Evolutionary conservation across 2,888 invertebrate species (phyloP), one percentile per base, ranked within the genome.

Genomic region (Eubasilissa splendida): DNA sequence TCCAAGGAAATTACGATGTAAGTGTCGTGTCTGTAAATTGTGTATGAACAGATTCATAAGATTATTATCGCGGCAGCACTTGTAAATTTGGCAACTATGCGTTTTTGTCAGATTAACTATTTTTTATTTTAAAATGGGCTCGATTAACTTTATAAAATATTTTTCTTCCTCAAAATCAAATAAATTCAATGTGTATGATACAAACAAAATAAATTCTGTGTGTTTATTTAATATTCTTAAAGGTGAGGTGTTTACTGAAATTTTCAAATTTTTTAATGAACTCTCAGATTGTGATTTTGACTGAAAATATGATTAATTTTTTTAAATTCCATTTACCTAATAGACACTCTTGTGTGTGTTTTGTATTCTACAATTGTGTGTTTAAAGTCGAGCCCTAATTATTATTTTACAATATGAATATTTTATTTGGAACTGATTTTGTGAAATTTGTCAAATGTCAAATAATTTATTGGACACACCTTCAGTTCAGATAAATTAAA

Each of bases 401-500:
- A n/a, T 58, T 58, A 65, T 65, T 31, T 31, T 33, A 56, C 22
- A 33, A 31, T 10, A 56, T 73, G 70, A 70, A 70, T 70, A 60
- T 56, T 50, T 73, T 73, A 73, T 73, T 73, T 73, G 33, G 56
- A 73, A 73, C 71, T 73, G 58, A 70, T 53, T n/a, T 68, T 53
- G 42, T 33, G n/a, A 31, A 33, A 65, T 65, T 56, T 73, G 31
- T 68, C 33, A 50, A 68, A 68, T 68, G 52, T 68, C 68, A 42
- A n/a, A 68, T 56, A 58, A 58, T 22, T 14, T n/a, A 52, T 52
- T 22, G 42, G 65, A 73, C 56, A 56, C 56, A 73, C 70, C 31
- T 52, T 31, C 58, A 73, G 56, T 33, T 65, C 22, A 65, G 65
- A 31, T 65, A 42, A 33, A 65, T 65, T 9, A 60, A 60, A n/a